These are phyloP conservation scores for Lepus americanus DNA, from an alignment of 2,113 vertebrate genomes.

Conservation along the genomic window DNA sequence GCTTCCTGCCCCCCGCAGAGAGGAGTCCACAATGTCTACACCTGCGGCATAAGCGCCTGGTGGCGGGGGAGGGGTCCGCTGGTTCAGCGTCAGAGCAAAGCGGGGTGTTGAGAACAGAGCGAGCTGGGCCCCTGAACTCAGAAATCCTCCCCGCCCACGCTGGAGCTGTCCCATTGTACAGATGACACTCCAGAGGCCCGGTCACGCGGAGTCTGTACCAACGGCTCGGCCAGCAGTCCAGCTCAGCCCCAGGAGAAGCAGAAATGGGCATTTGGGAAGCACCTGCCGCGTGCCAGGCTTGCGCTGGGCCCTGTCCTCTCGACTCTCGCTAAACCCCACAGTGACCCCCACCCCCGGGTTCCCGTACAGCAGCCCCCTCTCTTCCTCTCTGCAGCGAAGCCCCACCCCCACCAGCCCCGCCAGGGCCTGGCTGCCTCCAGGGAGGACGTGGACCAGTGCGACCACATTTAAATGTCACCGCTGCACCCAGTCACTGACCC, in stretches of 20 bases:
- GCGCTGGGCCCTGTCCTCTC: background rate
- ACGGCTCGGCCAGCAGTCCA: background rate
- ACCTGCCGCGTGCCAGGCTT: background rate
- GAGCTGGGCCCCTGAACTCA: background rate
- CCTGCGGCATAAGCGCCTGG: too few relatives aligned
- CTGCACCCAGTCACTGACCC: constrained; percentile 60
- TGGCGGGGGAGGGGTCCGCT: too few relatives aligned
- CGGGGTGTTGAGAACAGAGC: rapidly evolving
- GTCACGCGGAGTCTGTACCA: background rate
- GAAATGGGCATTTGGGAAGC: background rate
- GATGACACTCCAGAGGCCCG: background rate
- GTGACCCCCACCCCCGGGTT: background rate
- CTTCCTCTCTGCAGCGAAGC: background rate
- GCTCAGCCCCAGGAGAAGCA: background rate
- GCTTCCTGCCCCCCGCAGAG: background rate
- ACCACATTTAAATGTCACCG: constrained; percentile 83
- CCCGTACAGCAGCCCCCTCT: background rate
- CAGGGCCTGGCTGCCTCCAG: background rate
- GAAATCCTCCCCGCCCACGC: background rate
- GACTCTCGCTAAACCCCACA: background rate
- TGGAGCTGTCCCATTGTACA: background rate
- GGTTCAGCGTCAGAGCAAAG: background rate
- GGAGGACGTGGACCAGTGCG: background rate
- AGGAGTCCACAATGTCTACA: too few relatives aligned
- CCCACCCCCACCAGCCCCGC: background rate